Conservation (phyloP, 2,797 vertebrate genomes). For the Squalus acanthias region DNA sequence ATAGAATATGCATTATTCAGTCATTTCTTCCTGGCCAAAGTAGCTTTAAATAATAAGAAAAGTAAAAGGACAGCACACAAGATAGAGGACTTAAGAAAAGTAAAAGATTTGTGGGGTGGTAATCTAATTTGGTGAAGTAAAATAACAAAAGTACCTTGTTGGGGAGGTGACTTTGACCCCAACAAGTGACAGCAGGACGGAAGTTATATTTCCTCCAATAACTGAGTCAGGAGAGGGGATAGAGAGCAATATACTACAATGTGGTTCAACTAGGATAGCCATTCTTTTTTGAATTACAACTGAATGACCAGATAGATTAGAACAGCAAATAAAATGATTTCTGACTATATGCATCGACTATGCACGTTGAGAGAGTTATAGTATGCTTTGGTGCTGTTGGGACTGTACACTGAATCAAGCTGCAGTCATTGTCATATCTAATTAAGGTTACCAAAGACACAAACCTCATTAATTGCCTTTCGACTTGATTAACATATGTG, state of each 20-base stretch:
- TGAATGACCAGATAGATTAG: background rate
- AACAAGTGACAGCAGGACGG: background rate
- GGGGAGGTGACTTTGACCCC: background rate
- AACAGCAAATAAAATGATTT: background rate
- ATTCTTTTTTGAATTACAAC: background rate
- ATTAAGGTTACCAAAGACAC: background rate
- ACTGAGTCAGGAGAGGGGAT: background rate
- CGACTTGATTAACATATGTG: no score
- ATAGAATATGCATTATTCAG: background rate
- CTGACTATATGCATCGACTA: background rate
- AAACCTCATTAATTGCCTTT: conserved; percentile 6
- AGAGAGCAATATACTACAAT: background rate
- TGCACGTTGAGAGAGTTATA: background rate
- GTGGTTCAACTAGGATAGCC: background rate
- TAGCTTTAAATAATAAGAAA: background rate
- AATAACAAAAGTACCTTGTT: background rate
- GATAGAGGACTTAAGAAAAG: background rate
- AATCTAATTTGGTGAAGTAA: background rate
- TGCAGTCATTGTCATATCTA: background rate
- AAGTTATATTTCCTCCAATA: background rate
- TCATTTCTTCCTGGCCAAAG: background rate
- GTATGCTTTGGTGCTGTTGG: background rate
- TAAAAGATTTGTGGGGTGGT: background rate
- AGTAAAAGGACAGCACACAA: background rate
- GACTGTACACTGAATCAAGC: background rate